These are phyloP conservation scores for Drosophila nigromelanica DNA, from an alignment of 1,140 invertebrate species.

Conservation along the genomic window DNA sequence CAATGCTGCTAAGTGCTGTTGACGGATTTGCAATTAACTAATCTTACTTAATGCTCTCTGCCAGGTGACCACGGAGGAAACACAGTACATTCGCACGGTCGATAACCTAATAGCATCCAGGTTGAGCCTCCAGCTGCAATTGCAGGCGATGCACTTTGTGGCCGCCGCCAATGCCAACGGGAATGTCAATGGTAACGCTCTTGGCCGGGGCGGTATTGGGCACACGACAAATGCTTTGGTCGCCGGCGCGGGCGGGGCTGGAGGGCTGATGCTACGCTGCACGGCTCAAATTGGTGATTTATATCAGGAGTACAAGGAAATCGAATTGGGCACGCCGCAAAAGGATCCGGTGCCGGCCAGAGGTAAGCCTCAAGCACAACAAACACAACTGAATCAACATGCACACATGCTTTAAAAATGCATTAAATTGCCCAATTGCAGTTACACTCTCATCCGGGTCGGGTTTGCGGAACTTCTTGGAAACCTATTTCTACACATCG, in stretches of 20 bases:
- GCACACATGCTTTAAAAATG: conserved; percentile 24
- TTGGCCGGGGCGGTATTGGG: conserved; percentile 33
- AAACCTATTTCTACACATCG: conserved; percentile 67
- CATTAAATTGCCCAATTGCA: conserved; percentile 52
- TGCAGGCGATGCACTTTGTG: conserved; percentile 78
- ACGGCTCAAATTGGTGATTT: conserved; percentile 85
- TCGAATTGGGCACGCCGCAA: conserved; percentile 84
- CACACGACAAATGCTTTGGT: conserved; percentile 53
- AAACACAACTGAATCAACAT: conserved; percentile 17
- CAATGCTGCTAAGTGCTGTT: background rate
- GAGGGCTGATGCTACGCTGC: conserved; percentile 84
- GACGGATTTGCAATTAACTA: conserved; percentile 20
- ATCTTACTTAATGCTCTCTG: conserved; percentile 5
- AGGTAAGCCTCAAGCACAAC: conserved; percentile 84
- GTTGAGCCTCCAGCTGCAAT: conserved; percentile 82
- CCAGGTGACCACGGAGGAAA: conserved; percentile 71
- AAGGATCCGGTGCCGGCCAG: conserved; percentile 86
- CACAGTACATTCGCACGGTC: conserved; percentile 78
- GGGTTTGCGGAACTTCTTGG: conserved; percentile 62
- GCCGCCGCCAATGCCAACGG: conserved; percentile 51
- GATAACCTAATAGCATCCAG: conserved; percentile 79
- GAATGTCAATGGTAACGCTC: conserved; percentile 49
- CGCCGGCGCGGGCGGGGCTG: conserved; percentile 31
- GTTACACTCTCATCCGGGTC: conserved; percentile 72
- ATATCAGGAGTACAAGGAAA: conserved; percentile 85